Conservation (phyloP, 2,797 vertebrate genomes). For the Bovichtus variegatus region DNA sequence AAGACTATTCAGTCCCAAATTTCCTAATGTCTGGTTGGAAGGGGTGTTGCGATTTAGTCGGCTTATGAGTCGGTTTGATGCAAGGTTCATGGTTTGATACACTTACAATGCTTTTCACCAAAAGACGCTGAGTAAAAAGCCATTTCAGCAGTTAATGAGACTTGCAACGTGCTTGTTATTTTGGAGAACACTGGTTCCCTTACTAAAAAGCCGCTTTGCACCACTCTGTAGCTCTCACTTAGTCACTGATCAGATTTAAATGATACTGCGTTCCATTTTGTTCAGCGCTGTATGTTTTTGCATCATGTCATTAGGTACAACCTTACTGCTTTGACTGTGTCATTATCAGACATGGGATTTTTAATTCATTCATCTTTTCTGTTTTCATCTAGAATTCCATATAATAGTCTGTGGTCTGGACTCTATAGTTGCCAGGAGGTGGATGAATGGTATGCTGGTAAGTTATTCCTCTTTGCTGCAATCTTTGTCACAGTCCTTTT, state of each 20-base stretch:
- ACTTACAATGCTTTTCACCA: neutral
- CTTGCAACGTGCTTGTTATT: neutral
- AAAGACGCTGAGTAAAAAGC: neutral
- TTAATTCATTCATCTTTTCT: slow-evolving; percentile 28
- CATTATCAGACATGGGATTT: neutral
- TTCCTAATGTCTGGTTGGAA: neutral
- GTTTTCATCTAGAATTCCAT: slow-evolving; percentile 89
- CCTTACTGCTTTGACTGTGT: neutral
- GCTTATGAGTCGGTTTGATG: neutral
- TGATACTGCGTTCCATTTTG: neutral
- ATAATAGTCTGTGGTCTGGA: slow-evolving; percentile 95
- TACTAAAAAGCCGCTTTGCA: neutral
- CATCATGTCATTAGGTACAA: neutral
- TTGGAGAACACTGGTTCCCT: neutral
- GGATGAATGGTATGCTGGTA: slow-evolving; percentile 98
- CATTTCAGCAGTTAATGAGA: neutral
- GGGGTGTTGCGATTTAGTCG: neutral
- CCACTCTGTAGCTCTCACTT: neutral
- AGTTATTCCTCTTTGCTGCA: slow-evolving; percentile 23
- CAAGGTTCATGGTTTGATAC: neutral
- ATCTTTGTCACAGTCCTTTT: neutral
- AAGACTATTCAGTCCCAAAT: neutral
- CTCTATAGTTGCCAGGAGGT: slow-evolving; percentile 93
- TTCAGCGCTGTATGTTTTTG: neutral
- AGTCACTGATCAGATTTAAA: neutral